Evolutionary conservation across 2,113 vertebrate genomes (phyloP).

Genomic region (Dicrurus megarhynchus): DNA sequence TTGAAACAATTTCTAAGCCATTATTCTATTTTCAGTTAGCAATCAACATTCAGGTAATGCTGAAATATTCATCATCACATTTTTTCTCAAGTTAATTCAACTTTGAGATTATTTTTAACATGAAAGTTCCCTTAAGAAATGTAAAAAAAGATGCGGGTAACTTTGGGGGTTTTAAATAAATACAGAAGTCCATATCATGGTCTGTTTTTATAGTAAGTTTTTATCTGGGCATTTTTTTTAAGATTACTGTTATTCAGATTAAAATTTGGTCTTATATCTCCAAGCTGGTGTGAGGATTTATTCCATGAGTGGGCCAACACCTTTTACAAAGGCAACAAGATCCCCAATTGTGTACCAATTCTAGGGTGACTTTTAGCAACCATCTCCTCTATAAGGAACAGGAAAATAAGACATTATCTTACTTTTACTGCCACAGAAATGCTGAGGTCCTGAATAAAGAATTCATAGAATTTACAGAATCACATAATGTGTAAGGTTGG

Average conservation of each 20-base stretch:
- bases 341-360: background rate
- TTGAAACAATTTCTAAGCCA: background rate
- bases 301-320: background rate
- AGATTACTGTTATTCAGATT: background rate
- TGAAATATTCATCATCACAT: background rate
- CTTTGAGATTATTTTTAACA: slow-evolving; percentile 40
- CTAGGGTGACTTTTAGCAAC: background rate
- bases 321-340: background rate
- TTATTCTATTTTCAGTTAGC: slow-evolving; percentile 16
- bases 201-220: background rate
- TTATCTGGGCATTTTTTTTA: background rate
- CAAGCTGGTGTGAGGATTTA: slow-evolving; percentile 36
- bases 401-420: slow-evolving; percentile 5
- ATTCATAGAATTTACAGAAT: background rate
- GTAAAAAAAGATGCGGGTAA: background rate
- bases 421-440: background rate
- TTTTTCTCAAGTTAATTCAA: slow-evolving; percentile 2
- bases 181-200: background rate
- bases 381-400: background rate
- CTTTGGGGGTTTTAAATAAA: background rate
- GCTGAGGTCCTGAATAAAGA: slow-evolving; percentile 28
- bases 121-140: background rate
- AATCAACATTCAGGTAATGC: slow-evolving; percentile 43
- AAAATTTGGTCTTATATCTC: slow-evolving; percentile 7
- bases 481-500: background rate